Evolutionary conservation across 2,888 invertebrate genomes (phyloP).

Genomic region (Hipparchia semele): DNA sequence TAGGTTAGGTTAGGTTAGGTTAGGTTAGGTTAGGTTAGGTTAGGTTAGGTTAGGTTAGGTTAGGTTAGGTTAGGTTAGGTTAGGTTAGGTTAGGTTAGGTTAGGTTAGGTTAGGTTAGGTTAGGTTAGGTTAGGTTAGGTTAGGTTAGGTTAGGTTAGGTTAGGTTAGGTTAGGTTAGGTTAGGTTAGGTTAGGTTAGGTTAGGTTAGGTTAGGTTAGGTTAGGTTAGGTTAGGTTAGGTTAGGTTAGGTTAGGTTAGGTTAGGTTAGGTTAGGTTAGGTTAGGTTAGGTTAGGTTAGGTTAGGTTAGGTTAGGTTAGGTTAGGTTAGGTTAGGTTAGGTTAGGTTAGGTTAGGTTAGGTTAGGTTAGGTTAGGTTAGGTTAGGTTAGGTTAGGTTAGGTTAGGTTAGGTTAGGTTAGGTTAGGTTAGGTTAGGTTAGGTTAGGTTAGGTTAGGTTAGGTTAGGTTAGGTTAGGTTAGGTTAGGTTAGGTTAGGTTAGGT

Average conservation of each 20-base stretch:
- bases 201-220: no score
- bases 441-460: constrained; percentile 41
- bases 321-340: constrained; percentile 16
- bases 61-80: constrained; percentile 34
- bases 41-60: constrained; percentile 33
- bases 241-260: no score
- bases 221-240: no score
- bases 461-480: constrained; percentile 24
- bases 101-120: constrained; percentile 46
- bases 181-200: no score
- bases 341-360: constrained; percentile 23
- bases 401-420: constrained; percentile 7
- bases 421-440: constrained; percentile 36
- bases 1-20: constrained; percentile 32
- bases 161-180: no score
- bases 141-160: no score
- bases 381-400: constrained; percentile 17
- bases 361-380: constrained; percentile 20
- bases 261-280: no score
- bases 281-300: no score
- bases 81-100: constrained; percentile 49
- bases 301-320: no score
- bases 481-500: constrained; percentile 21
- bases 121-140: constrained; percentile 36
- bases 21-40: constrained; percentile 33